Conservation (phyloP, 2,888 invertebrate species). For the Nomada ferruginata region DNA sequence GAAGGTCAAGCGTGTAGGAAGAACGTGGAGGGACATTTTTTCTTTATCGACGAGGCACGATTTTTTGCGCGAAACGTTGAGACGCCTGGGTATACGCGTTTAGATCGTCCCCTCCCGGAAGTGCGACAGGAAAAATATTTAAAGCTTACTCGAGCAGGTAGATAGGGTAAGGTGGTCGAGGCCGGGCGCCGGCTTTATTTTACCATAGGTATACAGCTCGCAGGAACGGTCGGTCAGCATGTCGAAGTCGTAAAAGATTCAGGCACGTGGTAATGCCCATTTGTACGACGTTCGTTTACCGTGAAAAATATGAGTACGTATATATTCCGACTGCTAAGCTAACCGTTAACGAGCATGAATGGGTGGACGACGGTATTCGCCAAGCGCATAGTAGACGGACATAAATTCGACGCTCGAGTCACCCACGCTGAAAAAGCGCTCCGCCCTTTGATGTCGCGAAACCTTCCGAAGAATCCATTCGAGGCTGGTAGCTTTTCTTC, state of each 20-base stretch:
- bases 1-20: neutral
- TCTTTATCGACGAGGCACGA: neutral
- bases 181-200: neutral
- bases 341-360: slow-evolving; percentile 41
- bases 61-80: neutral
- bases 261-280: neutral
- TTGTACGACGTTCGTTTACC: slow-evolving; percentile 9
- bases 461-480: neutral
- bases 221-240: neutral
- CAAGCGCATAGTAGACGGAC: slow-evolving; percentile 2
- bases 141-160: neutral
- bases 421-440: neutral
- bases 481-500: too few species aligned
- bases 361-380: slow-evolving; percentile 36
- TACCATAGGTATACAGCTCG: neutral
- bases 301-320: slow-evolving; percentile 6
- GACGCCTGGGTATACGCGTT: slow-evolving; percentile 8
- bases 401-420: neutral
- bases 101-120: slow-evolving; percentile 16
- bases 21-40: neutral
- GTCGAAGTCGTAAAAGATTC: neutral
- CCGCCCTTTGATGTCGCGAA: neutral
- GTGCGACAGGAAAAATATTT: neutral
- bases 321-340: neutral
- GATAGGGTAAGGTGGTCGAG: too few species aligned